Base-by-base conservation (phyloP, 2,888 invertebrate species). In the Ochropleura leucogaster region DNA sequence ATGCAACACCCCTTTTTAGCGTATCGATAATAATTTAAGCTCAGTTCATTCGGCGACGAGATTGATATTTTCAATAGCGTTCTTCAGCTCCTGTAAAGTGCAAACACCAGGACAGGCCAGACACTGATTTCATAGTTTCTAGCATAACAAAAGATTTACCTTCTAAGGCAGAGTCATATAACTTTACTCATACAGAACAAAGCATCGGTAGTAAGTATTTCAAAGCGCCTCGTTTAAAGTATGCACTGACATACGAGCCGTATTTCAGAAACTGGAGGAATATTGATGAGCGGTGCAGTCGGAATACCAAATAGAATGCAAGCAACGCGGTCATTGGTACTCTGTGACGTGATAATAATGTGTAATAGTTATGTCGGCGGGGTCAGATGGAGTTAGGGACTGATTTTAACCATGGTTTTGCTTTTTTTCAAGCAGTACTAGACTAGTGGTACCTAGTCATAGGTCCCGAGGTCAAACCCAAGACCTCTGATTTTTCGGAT, bases 311-410 rank as follows among this genome's bases (percentile, higher is more conserved):
- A 79, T 69, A 60, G 30, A 30, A 71, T 69, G 83, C 83, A 46
- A 46, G 20, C 85, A 90, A 90, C 71, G 89, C 87, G 91, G 91
- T 90, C 91, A 91, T 89, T 90, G 91, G 79, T 89, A 83, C 67
- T 30, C 40, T 30, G 55, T 72, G 66, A 71, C 73, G 82, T 85
- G 85, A 71, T 69, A 72, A 77, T 86, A 85, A 82, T 86, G 51
- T 30, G 60, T 42, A 69, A 81, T 75, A 60, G 12, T 51, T 49
- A 10, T 81, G 40, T 59, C 5, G 20, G 18, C 10, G n/a, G 42
- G 62, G 73, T 65, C 65, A 64, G 49, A 80, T 14, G 67, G 10
- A 7, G 44, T 30, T 20, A 46, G 55, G 64, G 10, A 47, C 46
- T 18, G 3, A 12, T 42, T n/a, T n/a, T 14, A 59, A 55, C 5